Percentiles rank a stretch among this genome's conserved stretches.
Conservation (phyloP, 2,113 vertebrate genomes). For the Nannospalax galili region DNA sequence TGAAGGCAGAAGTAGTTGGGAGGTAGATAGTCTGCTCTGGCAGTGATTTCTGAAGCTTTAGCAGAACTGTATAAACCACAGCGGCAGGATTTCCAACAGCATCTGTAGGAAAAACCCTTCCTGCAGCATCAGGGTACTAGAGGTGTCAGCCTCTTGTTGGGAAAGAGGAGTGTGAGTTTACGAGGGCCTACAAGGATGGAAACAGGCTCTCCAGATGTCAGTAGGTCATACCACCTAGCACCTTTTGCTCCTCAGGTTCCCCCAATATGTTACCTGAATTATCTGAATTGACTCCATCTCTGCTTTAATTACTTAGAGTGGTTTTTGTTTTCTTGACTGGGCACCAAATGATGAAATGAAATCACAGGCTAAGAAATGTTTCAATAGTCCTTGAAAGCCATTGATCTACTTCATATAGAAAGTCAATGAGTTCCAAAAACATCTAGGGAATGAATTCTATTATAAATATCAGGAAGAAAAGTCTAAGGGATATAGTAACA, state of each 20-base stretch:
- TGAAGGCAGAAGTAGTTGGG: background rate
- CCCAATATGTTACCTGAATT: background rate
- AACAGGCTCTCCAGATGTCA: background rate
- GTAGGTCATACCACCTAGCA: background rate
- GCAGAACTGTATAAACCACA: background rate
- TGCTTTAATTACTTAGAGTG: conserved; percentile 39
- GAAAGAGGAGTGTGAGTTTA: background rate
- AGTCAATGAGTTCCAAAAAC: conserved; percentile 45
- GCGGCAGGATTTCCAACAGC: background rate
- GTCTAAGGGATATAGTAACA: background rate
- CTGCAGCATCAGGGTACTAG: background rate
- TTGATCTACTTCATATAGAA: background rate
- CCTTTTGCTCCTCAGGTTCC: background rate
- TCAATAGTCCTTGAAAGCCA: conserved; percentile 34
- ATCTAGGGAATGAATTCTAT: conserved; percentile 5
- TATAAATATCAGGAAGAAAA: conserved; percentile 23
- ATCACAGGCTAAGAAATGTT: conserved; percentile 41
- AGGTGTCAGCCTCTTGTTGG: background rate
- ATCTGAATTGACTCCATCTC: background rate
- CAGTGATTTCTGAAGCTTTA: background rate
- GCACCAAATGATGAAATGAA: conserved; percentile 45
- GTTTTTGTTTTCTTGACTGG: conserved; percentile 48
- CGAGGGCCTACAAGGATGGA: background rate
- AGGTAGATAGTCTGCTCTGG: background rate
- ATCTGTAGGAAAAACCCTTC: background rate